These are phyloP conservation scores for Caloenas nicobarica DNA, from an alignment of 2,113 vertebrate genomes.

Conservation along the genomic window DNA sequence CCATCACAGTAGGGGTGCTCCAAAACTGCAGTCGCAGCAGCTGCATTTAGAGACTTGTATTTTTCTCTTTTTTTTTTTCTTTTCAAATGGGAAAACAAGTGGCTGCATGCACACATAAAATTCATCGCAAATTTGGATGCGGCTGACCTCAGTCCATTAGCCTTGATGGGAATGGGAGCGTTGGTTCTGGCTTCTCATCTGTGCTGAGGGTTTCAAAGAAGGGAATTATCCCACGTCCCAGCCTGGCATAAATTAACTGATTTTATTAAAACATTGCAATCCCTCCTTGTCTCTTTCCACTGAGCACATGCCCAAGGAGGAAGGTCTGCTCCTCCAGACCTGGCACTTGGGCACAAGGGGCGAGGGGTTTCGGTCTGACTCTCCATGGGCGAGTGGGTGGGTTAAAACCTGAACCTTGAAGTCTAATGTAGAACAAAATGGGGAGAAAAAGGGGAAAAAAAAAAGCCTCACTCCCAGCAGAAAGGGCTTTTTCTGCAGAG, in stretches of 20 bases:
- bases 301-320: neutral
- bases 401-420: neutral
- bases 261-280: neutral
- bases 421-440: neutral
- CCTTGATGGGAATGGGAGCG: neutral
- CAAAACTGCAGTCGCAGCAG: neutral
- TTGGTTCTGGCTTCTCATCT: neutral
- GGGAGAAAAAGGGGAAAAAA: rapidly evolving
- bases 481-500: neutral
- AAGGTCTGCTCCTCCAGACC: neutral
- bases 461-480: neutral
- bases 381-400: neutral
- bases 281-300: neutral
- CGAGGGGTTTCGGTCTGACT: neutral
- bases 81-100: neutral
- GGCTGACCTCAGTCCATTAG: conserved; percentile 13
- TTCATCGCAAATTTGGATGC: neutral
- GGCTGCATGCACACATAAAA: neutral
- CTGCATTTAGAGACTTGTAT: neutral
- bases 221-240: neutral
- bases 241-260: neutral
- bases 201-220: conserved; percentile 13
- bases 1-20: neutral
- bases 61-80: neutral
- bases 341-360: neutral